These are phyloP conservation scores for Probosciger aterrimus DNA, from an alignment of 2,113 vertebrate genomes.

Conservation along the genomic window DNA sequence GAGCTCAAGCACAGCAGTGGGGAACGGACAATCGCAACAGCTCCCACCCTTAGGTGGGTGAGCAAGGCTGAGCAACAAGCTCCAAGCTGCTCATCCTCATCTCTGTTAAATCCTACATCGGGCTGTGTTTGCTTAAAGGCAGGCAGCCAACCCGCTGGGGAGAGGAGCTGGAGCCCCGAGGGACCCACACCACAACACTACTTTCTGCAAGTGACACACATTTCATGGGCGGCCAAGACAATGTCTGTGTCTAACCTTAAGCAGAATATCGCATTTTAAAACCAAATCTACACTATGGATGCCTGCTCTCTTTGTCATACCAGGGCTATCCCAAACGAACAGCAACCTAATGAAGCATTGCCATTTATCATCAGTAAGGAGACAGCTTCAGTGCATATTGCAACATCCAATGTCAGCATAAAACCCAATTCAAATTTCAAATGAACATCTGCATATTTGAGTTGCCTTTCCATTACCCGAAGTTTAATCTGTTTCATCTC, in stretches of 20 bases:
- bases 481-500: not conserved
- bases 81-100: not conserved
- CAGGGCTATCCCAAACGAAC: not conserved
- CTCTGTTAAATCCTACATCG: not conserved
- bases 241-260: not conserved
- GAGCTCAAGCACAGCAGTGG: not conserved
- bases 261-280: not conserved
- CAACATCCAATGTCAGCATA: not conserved
- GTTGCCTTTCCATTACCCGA: not conserved
- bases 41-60: not conserved
- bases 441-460: not conserved
- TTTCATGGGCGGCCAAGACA: not conserved
- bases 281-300: too few relatives aligned
- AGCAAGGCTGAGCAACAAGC: not conserved
- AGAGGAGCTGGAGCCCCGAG: not conserved
- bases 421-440: not conserved
- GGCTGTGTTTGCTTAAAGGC: not conserved
- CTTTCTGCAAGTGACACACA: fast-evolving
- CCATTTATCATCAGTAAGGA: fast-evolving
- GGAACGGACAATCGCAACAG: not conserved
- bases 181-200: not conserved
- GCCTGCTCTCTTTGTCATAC: not conserved
- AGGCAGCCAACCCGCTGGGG: not conserved
- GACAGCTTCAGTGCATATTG: fast-evolving
- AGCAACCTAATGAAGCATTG: not conserved